These are phyloP conservation scores for Lasioglossum lativentre DNA, from an alignment of 2,888 invertebrate genomes.

Conservation along the genomic window DNA sequence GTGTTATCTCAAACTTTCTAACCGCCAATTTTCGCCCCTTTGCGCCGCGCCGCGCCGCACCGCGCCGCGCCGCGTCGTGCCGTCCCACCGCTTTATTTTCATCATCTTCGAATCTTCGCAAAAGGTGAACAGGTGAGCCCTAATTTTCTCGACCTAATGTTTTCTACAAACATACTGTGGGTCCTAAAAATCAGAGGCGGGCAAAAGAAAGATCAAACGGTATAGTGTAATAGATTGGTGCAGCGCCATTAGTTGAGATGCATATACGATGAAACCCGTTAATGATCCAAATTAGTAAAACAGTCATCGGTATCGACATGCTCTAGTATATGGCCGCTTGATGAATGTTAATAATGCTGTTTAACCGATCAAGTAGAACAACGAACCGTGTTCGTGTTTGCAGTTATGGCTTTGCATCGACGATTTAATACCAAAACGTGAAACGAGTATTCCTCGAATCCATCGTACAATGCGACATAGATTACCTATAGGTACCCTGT, in stretches of 20 bases:
- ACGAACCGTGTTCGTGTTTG: constrained; percentile 34
- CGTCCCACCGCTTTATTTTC: not conserved
- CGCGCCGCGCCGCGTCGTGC: too few species aligned
- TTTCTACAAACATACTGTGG: not conserved
- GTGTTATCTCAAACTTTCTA: constrained; percentile 46
- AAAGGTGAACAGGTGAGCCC: not conserved
- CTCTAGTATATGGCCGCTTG: constrained; percentile 12
- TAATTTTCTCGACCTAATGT: not conserved
- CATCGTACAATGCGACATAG: not conserved
- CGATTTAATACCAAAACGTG: constrained; percentile 45
- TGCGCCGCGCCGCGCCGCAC: too few species aligned
- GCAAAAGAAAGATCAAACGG: too few species aligned
- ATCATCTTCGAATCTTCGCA: not conserved
- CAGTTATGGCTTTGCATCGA: constrained; percentile 44
- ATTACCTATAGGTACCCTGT: not conserved
- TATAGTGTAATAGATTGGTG: too few species aligned
- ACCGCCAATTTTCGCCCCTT: constrained; percentile 34
- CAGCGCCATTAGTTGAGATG: not conserved
- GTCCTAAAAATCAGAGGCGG: too few species aligned
- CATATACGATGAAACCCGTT: not conserved
- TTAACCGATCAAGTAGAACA: constrained; percentile 61
- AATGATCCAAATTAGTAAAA: constrained; percentile 20
- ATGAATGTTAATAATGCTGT: constrained; percentile 64
- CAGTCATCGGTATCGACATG: not conserved
- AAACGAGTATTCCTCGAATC: constrained; percentile 8